A percentile compares a stretch with the other conserved stretches of the same genome.
phyloP scores from a whole-genome alignment of 1,140 invertebrate species.

The Apis cerana region DNA sequence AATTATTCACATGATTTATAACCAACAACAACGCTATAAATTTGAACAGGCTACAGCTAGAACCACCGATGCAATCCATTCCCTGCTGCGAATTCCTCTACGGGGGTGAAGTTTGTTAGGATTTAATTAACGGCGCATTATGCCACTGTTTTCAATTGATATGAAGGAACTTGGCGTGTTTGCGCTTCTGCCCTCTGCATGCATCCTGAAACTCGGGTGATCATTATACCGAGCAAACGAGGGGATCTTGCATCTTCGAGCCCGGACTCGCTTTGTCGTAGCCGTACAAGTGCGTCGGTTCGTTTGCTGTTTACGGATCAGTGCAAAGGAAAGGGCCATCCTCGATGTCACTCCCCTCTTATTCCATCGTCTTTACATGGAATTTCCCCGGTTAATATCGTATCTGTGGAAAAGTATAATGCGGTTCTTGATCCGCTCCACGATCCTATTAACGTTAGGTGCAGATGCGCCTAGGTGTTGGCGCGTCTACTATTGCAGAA shows the following conservation, averaged over 20 bases:
- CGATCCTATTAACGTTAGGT: conserved; percentile 19
- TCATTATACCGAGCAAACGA: conserved; percentile 14
- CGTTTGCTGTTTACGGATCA: conserved; percentile 38
- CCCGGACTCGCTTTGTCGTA: not conserved
- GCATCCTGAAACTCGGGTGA: not conserved
- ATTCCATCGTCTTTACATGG: not conserved
- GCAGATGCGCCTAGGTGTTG: not conserved
- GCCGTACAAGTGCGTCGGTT: not conserved
- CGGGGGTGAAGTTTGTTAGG: not conserved
- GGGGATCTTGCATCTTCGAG: not conserved
- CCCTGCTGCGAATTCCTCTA: not conserved
- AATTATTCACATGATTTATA: too few relatives aligned
- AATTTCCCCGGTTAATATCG: not conserved
- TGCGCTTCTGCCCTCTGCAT: not conserved
- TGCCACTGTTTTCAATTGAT: conserved; percentile 60
- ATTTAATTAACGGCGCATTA: conserved; percentile 58
- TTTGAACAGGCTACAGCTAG: not conserved
- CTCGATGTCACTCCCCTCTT: not conserved
- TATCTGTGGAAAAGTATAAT: conserved; percentile 2
- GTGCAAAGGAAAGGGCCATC: conserved; percentile 9
- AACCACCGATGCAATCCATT: not conserved
- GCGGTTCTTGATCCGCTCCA: not conserved
- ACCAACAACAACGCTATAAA: not conserved
- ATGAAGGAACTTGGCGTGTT: not conserved
- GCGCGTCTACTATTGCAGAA: not conserved